Evolutionary conservation across 2,797 vertebrate species (phyloP).

Genomic region (Pteronotus mesoamericanus): DNA sequence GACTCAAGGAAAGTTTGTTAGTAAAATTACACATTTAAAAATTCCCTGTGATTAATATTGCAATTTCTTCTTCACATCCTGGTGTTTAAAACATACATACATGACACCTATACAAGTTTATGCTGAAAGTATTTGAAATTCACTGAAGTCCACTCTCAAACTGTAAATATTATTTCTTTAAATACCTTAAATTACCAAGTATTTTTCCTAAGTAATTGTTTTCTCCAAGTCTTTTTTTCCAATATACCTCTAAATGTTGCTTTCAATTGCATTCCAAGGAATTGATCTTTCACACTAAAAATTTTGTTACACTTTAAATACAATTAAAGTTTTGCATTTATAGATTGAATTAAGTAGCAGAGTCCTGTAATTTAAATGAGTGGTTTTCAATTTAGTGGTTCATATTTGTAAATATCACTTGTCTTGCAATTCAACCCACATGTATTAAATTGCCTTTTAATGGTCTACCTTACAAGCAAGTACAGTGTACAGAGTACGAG

Average conservation of each 20-base stretch:
- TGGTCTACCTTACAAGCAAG: neutral
- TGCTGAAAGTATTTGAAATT: neutral
- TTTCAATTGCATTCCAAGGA: neutral
- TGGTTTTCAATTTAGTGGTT: conserved; percentile 10
- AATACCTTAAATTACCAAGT: neutral
- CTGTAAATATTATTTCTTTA: neutral
- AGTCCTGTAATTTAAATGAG: neutral
- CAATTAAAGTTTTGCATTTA: conserved; percentile 1
- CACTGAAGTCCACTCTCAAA: neutral
- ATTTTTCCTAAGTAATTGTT: conserved; percentile 13
- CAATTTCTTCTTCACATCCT: neutral
- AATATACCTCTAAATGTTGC: neutral
- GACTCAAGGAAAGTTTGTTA: neutral
- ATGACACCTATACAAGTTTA: neutral
- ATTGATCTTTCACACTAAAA: neutral
- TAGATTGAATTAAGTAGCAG: neutral
- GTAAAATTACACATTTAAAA: neutral
- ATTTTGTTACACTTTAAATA: neutral
- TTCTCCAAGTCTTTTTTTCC: neutral
- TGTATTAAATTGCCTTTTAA: conserved; percentile 35
- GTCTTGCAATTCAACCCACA: neutral
- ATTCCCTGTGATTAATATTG: neutral
- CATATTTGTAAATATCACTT: conserved; percentile 46
- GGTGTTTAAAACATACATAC: neutral
- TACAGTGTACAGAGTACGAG: neutral